Evolutionary conservation across 2,888 invertebrate genomes (phyloP).

Genomic region (Andrena dorsata): DNA sequence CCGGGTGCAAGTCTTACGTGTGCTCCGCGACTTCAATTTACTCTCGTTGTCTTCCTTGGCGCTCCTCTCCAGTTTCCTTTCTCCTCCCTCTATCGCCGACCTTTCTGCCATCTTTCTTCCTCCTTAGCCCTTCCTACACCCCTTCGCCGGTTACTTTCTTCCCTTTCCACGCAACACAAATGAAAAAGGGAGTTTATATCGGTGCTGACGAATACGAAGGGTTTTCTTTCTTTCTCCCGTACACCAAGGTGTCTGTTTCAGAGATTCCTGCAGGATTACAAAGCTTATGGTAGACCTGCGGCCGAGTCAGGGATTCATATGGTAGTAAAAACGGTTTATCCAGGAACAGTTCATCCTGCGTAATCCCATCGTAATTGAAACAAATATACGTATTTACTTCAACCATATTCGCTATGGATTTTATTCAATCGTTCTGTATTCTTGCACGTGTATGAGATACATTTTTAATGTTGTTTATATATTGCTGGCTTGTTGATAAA

Average conservation of each 20-base stretch:
- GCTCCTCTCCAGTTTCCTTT: conserved; percentile 54
- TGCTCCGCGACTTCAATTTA: conserved; percentile 70
- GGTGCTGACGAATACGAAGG: conserved; percentile 66
- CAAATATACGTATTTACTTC: too few relatives aligned
- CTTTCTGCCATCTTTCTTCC: conserved; percentile 36
- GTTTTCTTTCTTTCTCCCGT: conserved; percentile 17
- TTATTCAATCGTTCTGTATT: too few relatives aligned
- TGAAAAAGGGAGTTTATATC: conserved; percentile 64
- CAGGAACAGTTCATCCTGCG: conserved; percentile 9
- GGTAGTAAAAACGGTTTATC: conserved; percentile 28
- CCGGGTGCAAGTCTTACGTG: conserved; percentile 76
- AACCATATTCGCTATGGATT: too few relatives aligned
- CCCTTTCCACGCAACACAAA: conserved; percentile 24
- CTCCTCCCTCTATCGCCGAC: conserved; percentile 45
- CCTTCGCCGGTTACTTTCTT: conserved; percentile 26
- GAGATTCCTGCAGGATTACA: conserved; percentile 73
- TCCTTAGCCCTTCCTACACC: conserved; percentile 20
- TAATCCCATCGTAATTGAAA: too few relatives aligned
- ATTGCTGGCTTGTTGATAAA: too few relatives aligned
- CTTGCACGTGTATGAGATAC: too few relatives aligned
- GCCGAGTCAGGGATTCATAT: conserved; percentile 16
- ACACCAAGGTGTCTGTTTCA: conserved; percentile 63
- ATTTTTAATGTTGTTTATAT: too few relatives aligned
- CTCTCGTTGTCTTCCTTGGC: conserved; percentile 67
- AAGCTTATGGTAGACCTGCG: conserved; percentile 53